These are phyloP conservation scores for Chelonus formosanus DNA, from an alignment of 2,888 invertebrate genomes.

Conservation along the genomic window DNA sequence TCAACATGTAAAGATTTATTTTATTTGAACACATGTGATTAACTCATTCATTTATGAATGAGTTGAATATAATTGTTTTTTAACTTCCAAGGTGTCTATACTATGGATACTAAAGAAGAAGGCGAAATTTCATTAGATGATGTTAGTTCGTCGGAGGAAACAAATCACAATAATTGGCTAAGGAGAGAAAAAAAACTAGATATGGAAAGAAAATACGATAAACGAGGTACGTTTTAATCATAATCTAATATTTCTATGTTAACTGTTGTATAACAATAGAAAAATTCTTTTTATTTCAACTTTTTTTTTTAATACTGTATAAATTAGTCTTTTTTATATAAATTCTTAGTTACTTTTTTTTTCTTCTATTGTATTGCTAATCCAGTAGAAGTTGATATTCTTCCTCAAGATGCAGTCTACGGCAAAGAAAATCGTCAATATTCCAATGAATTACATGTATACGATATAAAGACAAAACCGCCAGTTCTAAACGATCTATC, in stretches of 20 bases:
- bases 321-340: background rate
- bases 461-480: constrained; percentile 38
- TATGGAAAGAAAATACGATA: constrained; percentile 13
- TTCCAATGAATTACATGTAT: constrained; percentile 49
- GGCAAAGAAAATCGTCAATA: constrained; percentile 61
- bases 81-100: no score
- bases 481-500: constrained; percentile 53
- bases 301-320: background rate
- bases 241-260: no score
- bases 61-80: no score
- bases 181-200: background rate
- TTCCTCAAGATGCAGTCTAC: constrained; percentile 59
- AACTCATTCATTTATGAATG: no score
- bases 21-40: no score
- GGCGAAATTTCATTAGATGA: constrained; percentile 63
- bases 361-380: constrained; percentile 42
- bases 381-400: constrained; percentile 57
- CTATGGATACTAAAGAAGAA: constrained; percentile 58
- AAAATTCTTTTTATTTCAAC: background rate
- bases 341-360: background rate
- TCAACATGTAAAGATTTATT: no score
- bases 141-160: constrained; percentile 63
- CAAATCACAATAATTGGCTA: constrained; percentile 22
- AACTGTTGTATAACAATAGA: no score
- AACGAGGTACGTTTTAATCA: constrained; percentile 33